Base-by-base conservation (phyloP, 2,113 vertebrate species). In the Suncus etruscus region DNA sequence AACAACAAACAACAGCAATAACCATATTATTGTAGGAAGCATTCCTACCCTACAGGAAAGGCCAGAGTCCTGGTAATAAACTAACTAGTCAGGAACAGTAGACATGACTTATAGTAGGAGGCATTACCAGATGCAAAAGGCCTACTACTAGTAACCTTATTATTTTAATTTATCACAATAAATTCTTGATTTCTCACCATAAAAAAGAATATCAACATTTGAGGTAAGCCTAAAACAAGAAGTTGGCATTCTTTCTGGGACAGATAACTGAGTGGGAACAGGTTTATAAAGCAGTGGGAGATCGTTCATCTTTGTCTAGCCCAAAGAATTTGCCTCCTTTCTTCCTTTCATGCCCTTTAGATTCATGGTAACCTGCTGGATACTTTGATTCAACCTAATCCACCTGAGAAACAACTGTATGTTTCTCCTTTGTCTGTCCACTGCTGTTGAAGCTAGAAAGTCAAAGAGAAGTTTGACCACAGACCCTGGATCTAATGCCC, bases 351-450 rank as follows among this genome's bases (percentile, higher is more conserved):
- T 58, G 54, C 16, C 4, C 25, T 18, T 70, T 73, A 51, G 75
- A 7, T 61, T 50, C 18, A 25, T 25, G 16, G 20, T 69, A 27
- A 10, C 63, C 12, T 58, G 54, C 12, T 58, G 54, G 54, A 58
- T 58, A 14, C 54, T 58, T 18, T 58, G 54, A 58, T 58, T 14
- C 5, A 18, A 18, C 50, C 50, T 51, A 51, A 51, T 58, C 54
- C 54, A 58, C 12, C 11, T 58, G 16, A 58, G 54, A 58, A 58
- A 58, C 12, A 58, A 14, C 54, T 58, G 54, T 0, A 3, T 63
- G 31, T 47, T 39, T 66, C 75, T 86, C 50, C 74, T 89, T 48
- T 65, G 31, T 86, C 83, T 75, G 32, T 47, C 75, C 18, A 32
- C 15, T 27, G 0, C 66, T 58, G 7, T 8, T 81, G 76, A 92